These are phyloP conservation scores for Dromaius novaehollandiae DNA, from an alignment of 2,113 vertebrate genomes.

Conservation along the genomic window DNA sequence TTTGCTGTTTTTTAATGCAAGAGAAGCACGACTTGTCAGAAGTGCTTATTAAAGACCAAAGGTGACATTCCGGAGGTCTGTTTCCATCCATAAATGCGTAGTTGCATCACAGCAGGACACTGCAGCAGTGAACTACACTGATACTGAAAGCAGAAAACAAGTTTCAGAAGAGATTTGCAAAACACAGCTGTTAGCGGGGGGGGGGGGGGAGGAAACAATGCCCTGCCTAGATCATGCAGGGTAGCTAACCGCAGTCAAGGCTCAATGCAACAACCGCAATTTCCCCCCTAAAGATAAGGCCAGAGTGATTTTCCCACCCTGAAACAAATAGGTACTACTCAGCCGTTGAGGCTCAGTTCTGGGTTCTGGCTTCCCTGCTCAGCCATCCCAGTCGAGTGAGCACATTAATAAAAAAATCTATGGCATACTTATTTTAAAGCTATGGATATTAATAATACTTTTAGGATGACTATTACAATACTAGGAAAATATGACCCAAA, in stretches of 20 bases:
- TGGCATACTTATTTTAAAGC: not conserved
- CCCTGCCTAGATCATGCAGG: not conserved
- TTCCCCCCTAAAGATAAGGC: not conserved
- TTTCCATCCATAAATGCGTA: not conserved
- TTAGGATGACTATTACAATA: not conserved
- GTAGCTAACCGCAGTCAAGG: not conserved
- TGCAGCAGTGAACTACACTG: not conserved
- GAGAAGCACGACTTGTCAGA: not conserved
- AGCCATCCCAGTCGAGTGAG: not conserved
- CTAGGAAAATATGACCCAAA: not conserved
- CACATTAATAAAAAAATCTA: not conserved
- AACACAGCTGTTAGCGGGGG: not conserved
- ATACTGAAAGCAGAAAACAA: not conserved
- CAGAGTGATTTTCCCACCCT: not conserved
- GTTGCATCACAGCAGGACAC: not conserved
- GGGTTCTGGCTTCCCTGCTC: not conserved
- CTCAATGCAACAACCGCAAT: not conserved
- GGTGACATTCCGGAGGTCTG: not conserved
- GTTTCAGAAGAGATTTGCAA: not conserved
- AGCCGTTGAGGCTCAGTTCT: not conserved
- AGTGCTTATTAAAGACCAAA: not conserved
- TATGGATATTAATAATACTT: not conserved
- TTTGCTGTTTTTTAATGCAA: not conserved
- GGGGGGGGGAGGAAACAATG: accelerated
- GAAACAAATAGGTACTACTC: not conserved